Conservation (phyloP, 1,140 invertebrate species). For the Drosophila setifemur region DNA sequence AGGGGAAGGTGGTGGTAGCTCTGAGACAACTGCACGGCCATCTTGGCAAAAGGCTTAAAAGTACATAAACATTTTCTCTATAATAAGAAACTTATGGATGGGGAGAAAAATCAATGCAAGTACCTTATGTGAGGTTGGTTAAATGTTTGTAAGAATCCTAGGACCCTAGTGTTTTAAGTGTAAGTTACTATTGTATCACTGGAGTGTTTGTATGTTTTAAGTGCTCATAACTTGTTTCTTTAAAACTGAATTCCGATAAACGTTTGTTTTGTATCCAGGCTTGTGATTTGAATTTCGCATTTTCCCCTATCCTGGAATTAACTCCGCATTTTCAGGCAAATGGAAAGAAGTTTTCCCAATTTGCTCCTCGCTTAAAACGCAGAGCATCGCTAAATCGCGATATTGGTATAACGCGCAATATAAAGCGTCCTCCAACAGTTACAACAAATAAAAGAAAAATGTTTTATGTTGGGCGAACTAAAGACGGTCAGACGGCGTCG, state of each 20-base stretch:
- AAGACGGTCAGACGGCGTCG: constrained; percentile 21
- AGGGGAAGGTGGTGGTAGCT: constrained; percentile 68
- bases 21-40: constrained; percentile 71
- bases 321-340: background rate
- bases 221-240: constrained; percentile 9
- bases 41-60: constrained; percentile 51
- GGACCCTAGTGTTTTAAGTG: background rate
- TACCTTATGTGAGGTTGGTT: constrained; percentile 25
- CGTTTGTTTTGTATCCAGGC: constrained; percentile 11
- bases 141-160: background rate
- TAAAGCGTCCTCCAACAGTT: constrained; percentile 48
- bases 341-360: background rate
- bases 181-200: constrained; percentile 44
- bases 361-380: background rate
- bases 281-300: constrained; percentile 7
- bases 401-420: constrained; percentile 13
- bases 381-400: constrained; percentile 12
- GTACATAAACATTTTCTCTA: constrained; percentile 16
- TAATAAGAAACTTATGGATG: constrained; percentile 6
- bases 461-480: constrained; percentile 36
- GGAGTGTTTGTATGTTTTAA: constrained; percentile 19
- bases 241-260: constrained; percentile 9
- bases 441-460: constrained; percentile 65
- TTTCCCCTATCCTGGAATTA: constrained; percentile 10
- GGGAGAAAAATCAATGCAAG: constrained; percentile 36